Conservation (phyloP, 2,888 invertebrate species). For the Drosophila longiperda region DNA sequence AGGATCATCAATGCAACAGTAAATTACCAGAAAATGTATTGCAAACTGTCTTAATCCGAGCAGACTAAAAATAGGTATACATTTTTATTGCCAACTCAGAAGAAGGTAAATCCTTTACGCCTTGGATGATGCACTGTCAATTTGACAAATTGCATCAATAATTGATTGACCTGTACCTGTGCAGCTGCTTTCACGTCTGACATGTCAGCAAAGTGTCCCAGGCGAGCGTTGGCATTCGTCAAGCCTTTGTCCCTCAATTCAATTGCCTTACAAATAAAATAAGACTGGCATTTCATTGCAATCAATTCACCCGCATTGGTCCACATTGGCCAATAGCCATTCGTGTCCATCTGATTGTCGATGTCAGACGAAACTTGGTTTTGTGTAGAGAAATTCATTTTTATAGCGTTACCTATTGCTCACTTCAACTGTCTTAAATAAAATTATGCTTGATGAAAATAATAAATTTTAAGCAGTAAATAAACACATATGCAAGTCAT, state of each 20-base stretch:
- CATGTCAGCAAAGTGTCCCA: conserved; percentile 14
- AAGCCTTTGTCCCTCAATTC: conserved; percentile 24
- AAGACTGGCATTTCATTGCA: conserved; percentile 23
- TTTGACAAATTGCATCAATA: conserved; percentile 53
- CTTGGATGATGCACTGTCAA: conserved; percentile 21
- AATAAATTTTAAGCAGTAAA: no score
- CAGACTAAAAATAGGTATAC: neutral
- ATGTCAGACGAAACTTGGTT: conserved; percentile 14
- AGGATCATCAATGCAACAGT: neutral
- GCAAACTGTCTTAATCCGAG: no score
- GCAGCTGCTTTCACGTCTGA: neutral
- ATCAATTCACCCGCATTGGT: conserved; percentile 21
- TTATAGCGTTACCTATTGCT: neutral
- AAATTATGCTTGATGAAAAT: neutral
- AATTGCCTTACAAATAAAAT: conserved; percentile 33
- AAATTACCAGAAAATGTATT: neutral
- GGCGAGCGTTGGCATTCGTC: conserved; percentile 2
- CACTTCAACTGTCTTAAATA: neutral
- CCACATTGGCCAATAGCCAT: conserved; percentile 17
- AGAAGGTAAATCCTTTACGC: neutral
- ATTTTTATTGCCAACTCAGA: neutral
- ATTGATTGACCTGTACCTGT: conserved; percentile 35
- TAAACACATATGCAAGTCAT: neutral
- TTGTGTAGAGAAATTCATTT: neutral
- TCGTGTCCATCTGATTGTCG: neutral